These are phyloP conservation scores for Ips nitidus DNA, from an alignment of 1,140 invertebrate genomes.

Conservation along the genomic window DNA sequence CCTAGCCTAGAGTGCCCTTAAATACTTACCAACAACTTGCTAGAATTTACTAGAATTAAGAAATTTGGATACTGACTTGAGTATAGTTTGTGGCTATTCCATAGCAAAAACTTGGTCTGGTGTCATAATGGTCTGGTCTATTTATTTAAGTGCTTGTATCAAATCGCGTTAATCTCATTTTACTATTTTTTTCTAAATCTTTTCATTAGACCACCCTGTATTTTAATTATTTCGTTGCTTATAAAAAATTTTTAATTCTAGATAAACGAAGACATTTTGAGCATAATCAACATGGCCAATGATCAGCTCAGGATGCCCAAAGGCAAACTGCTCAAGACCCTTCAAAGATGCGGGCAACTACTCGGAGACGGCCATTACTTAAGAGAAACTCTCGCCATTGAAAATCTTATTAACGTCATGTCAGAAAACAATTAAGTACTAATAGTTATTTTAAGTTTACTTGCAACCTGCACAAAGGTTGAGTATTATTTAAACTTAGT, in stretches of 20 bases:
- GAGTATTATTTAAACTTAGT: too few relatives aligned
- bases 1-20: too few relatives aligned
- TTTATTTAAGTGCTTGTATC: too few relatives aligned
- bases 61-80: too few relatives aligned
- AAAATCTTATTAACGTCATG: constrained; percentile 71
- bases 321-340: constrained; percentile 62
- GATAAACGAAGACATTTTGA: constrained; percentile 62
- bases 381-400: constrained; percentile 69
- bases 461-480: not conserved
- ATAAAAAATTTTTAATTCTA: constrained; percentile 46
- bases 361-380: constrained; percentile 74
- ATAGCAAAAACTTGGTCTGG: too few relatives aligned
- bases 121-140: too few relatives aligned
- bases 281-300: constrained; percentile 67
- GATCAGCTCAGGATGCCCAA: constrained; percentile 68
- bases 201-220: not conserved
- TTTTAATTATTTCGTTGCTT: not conserved
- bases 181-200: not conserved
- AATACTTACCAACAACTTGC: too few relatives aligned
- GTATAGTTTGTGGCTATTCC: too few relatives aligned
- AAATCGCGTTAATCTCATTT: too few relatives aligned
- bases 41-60: too few relatives aligned
- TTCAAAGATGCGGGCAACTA: constrained; percentile 66
- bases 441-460: not conserved
- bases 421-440: constrained; percentile 70